Evolutionary conservation across 2,888 invertebrate genomes (phyloP).

Genomic region (Neoitamus cyanurus): DNA sequence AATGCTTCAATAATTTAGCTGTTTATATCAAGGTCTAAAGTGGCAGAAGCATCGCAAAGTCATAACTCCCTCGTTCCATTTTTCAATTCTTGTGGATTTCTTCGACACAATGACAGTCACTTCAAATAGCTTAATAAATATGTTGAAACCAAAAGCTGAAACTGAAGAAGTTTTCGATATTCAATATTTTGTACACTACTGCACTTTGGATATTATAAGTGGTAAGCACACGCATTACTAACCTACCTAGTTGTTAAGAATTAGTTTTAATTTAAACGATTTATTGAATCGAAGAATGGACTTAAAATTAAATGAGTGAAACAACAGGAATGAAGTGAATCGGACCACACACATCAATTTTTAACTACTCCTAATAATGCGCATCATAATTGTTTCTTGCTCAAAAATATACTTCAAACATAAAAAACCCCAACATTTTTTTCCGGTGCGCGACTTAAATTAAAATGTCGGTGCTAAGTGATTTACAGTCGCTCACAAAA

Average conservation of each 20-base stretch:
- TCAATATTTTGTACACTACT: slow-evolving; percentile 67
- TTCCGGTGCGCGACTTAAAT: no score
- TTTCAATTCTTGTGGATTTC: slow-evolving; percentile 68
- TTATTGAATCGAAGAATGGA: not conserved
- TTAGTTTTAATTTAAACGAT: not conserved
- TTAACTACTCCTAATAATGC: no score
- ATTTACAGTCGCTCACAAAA: no score
- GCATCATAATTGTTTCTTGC: no score
- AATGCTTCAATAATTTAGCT: not conserved
- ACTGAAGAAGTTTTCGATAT: slow-evolving; percentile 66
- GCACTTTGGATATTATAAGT: slow-evolving; percentile 68
- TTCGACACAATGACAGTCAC: slow-evolving; percentile 67
- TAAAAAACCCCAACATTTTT: no score
- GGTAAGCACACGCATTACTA: slow-evolving; percentile 66
- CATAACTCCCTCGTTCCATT: slow-evolving; percentile 70
- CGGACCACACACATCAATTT: no score
- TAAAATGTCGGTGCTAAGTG: no score
- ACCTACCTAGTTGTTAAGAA: not conserved
- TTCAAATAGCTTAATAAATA: slow-evolving; percentile 66
- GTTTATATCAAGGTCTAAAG: slow-evolving; percentile 60
- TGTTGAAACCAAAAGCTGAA: slow-evolving; percentile 55
- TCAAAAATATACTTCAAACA: no score
- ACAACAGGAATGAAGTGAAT: no score
- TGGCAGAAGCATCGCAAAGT: slow-evolving; percentile 69
- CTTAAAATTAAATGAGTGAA: no score